Percentiles rank a stretch among this genome's conserved stretches.
Evolutionary conservation across 30 jellyfish, hydroid and myxozoan genomes (phyloP).

Genomic region (Clytia hemisphaerica): DNA sequence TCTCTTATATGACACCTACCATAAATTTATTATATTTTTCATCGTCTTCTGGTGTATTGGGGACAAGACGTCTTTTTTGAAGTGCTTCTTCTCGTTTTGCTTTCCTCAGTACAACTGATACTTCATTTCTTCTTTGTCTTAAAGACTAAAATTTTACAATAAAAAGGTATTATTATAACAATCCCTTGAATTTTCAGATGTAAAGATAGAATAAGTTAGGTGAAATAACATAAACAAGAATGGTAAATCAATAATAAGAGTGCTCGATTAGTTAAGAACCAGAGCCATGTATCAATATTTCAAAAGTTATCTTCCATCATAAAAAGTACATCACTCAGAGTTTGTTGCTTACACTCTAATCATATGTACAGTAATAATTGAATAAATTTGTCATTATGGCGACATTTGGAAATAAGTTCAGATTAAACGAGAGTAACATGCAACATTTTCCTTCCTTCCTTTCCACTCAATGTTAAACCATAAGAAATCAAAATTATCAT

Average conservation of each 20-base stretch:
- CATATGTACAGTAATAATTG: too few relatives aligned
- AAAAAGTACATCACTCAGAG: too few relatives aligned
- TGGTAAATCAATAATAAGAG: background rate
- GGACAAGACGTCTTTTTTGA: slow-evolving; percentile 88
- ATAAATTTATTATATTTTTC: slow-evolving; percentile 88
- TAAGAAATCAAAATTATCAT: too few relatives aligned
- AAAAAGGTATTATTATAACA: background rate
- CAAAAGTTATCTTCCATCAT: background rate
- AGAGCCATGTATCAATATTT: too few relatives aligned
- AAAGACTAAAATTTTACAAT: slow-evolving; percentile 50
- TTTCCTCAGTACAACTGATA: slow-evolving; percentile 91
- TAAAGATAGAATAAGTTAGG: too few relatives aligned
- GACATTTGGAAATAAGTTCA: too few relatives aligned
- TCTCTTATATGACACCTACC: slow-evolving; percentile 41
- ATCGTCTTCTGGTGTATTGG: slow-evolving; percentile 67
- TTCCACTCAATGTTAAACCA: too few relatives aligned
- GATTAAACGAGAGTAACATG: too few relatives aligned
- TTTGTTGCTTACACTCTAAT: too few relatives aligned
- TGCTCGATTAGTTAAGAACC: too few relatives aligned
- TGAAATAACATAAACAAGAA: background rate
- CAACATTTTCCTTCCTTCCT: too few relatives aligned
- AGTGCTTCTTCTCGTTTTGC: slow-evolving; percentile 91
- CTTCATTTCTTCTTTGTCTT: slow-evolving; percentile 98
- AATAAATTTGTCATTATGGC: too few relatives aligned
- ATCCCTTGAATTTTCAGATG: background rate